phyloP scores from a whole-genome alignment of 2,797 vertebrate genomes.

The Tangara arthus region DNA sequence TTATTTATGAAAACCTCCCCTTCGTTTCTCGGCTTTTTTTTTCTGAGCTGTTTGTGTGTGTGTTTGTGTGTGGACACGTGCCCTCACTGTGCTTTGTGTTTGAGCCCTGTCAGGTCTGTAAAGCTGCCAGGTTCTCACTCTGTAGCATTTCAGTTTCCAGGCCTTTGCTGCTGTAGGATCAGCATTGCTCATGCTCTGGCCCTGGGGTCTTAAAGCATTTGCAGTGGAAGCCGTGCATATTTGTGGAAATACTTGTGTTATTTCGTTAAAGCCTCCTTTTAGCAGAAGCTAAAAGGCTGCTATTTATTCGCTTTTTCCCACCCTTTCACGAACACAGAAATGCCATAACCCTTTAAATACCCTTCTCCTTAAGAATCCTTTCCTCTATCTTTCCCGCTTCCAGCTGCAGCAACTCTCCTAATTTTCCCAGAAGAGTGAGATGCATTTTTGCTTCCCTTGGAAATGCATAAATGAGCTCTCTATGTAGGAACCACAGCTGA shows the following conservation, averaged over 20 bases:
- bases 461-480: constrained; percentile 80
- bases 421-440: constrained; percentile 71
- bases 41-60: background rate
- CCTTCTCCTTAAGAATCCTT: constrained; percentile 52
- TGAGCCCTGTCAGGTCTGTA: background rate
- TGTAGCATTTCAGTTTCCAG: background rate
- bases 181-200: background rate
- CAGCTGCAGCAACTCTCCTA: constrained; percentile 73
- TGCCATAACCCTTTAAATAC: constrained; percentile 55
- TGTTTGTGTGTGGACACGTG: background rate
- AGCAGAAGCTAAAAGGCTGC: constrained; percentile 35
- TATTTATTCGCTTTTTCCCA: constrained; percentile 56
- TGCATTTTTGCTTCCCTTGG: constrained; percentile 71
- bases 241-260: constrained; percentile 14
- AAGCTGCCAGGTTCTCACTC: background rate
- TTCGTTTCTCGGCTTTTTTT: background rate
- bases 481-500: constrained; percentile 77
- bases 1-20: background rate
- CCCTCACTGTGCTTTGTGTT: background rate
- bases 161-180: background rate
- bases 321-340: constrained; percentile 12
- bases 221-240: background rate
- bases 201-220: background rate
- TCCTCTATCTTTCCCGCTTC: constrained; percentile 70
- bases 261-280: constrained; percentile 57